These are phyloP conservation scores for Lydus trimaculatus DNA, from an alignment of 2,888 invertebrate genomes.

Conservation along the genomic window DNA sequence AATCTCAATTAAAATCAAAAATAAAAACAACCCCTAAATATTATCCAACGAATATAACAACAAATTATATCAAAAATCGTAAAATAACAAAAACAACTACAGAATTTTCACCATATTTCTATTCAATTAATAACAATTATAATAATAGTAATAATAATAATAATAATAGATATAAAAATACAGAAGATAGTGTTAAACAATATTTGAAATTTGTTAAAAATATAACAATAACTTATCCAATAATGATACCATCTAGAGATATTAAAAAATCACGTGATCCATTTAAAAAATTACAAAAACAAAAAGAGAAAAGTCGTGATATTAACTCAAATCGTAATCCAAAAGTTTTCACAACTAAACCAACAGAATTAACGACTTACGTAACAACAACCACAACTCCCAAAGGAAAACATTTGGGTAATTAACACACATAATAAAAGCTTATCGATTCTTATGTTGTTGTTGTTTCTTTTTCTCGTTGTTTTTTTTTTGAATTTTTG, in stretches of 20 bases:
- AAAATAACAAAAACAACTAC: constrained; percentile 44
- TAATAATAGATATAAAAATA: constrained; percentile 49
- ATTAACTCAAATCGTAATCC: constrained; percentile 58
- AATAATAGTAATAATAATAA: constrained; percentile 37
- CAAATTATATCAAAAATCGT: constrained; percentile 41
- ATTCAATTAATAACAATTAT: constrained; percentile 40
- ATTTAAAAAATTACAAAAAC: constrained; percentile 56
- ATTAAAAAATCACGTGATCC: constrained; percentile 52
- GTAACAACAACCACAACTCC: constrained; percentile 35
- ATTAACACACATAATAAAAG: constrained; percentile 24
- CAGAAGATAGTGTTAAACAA: constrained; percentile 51
- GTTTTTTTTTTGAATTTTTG: constrained; percentile 43
- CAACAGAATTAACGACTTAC: constrained; percentile 46
- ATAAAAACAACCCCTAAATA: constrained; percentile 40
- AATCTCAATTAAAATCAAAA: constrained; percentile 46
- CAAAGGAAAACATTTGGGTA: constrained; percentile 38
- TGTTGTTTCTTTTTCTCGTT: constrained; percentile 45
- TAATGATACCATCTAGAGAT: constrained; percentile 64
- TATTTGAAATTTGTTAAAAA: constrained; percentile 58
- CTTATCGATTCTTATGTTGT: constrained; percentile 1
- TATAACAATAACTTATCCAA: constrained; percentile 71
- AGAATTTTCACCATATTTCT: constrained; percentile 52
- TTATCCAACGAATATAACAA: constrained; percentile 36
- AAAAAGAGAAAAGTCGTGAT: constrained; percentile 61
- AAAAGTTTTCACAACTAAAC: constrained; percentile 53